Evolutionary conservation across 2,888 invertebrate genomes (phyloP), one percentile per base, ranked within the genome.

Genomic region (Agonopterix subpropinquella): DNA sequence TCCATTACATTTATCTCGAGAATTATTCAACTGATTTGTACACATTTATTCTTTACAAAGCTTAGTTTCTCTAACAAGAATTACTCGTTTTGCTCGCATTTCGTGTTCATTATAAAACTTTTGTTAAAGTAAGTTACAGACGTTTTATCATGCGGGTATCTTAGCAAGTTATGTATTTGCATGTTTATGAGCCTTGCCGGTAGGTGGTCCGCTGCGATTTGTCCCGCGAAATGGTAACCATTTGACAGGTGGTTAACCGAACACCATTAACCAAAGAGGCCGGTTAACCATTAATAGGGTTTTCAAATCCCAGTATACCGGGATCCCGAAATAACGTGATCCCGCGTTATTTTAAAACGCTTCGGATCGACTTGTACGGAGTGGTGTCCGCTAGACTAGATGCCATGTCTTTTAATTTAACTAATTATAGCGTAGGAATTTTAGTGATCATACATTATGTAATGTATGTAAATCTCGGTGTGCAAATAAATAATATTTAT

Each of bases 131-230:
- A 59, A 64, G 57, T 60, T 60, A 58, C 57, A 7, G 37, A 44
- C 47, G 11, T 18, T 72, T 71, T 73, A 73, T 76, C 76, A 71
- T 64, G 61, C 63, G 63, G 59, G 67, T 63, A 70, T 73, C 37
- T 48, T 44, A 44, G 36, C 44, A 11, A 48, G 18, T 48, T 48
- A 48, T 43, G 47, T 15, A 42, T 83, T 80, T 76, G 73, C 80
- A 82, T 81, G 75, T 82, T 82, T 81, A 84, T 77, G 79, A 78
- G 70, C 62, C 58, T 61, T 62, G 80, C 56, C 82, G 50, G 82
- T 73, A 69, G 85, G 87, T 81, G 87, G 86, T 78, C 85, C 58
- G 57, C 55, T 54, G 73, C 76, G 77, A 83, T 85, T 81, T 81
- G 83, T 84, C 70, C 71, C 54, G 70, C 64, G 63, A 69, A 78